A percentile compares a stretch with the other conserved stretches of the same genome.
Evolutionary conservation across 2,797 vertebrate genomes (phyloP).

Genomic region (Leptoclinus maculatus): DNA sequence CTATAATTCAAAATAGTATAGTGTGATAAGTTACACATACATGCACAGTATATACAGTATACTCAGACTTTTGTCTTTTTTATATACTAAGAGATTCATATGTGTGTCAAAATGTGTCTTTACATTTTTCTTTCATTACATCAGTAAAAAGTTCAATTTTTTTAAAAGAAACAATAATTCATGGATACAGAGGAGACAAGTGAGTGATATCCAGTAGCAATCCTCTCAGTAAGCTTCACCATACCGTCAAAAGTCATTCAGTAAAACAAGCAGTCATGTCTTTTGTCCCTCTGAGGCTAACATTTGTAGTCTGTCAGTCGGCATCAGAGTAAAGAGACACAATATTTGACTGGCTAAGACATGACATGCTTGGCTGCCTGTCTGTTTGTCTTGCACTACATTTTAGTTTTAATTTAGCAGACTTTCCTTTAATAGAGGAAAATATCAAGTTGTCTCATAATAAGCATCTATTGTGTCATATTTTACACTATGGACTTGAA

Average conservation of each 20-base stretch:
- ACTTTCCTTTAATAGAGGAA: neutral
- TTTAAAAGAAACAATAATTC: neutral
- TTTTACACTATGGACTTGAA: neutral
- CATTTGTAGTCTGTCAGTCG: constrained; percentile 22
- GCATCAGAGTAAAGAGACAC: constrained; percentile 29
- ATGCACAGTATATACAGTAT: neutral
- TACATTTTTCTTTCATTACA: neutral
- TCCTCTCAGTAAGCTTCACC: neutral
- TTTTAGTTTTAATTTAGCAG: neutral
- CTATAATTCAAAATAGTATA: neutral
- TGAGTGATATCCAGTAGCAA: constrained; percentile 7
- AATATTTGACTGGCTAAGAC: neutral
- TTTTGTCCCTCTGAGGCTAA: constrained; percentile 31
- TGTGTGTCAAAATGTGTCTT: neutral
- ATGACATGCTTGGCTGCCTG: neutral
- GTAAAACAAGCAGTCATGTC: constrained; percentile 9
- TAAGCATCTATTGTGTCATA: neutral
- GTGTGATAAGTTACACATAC: neutral
- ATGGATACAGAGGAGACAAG: neutral
- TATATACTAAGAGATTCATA: neutral
- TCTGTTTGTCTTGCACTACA: neutral
- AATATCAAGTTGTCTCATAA: neutral
- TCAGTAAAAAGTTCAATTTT: neutral
- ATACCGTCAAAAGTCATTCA: constrained; percentile 36
- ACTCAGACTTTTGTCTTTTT: neutral